A percentile compares a stretch with the other conserved stretches of the same genome.
phyloP scores from a whole-genome alignment of 2,113 vertebrate genomes.

The Nannobrachium achirus region DNA sequence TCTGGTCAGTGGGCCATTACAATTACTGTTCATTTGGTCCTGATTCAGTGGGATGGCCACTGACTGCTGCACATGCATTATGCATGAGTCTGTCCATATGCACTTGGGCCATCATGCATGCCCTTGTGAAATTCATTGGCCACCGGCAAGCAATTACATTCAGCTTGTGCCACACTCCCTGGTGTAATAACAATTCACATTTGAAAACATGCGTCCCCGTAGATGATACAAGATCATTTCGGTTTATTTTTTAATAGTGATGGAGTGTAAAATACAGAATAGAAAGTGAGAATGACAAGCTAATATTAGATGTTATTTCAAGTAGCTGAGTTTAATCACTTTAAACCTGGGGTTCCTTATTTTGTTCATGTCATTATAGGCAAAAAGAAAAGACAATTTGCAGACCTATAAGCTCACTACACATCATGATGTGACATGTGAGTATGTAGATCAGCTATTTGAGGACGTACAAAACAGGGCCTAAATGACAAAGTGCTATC shows the following conservation, averaged over 20 bases:
- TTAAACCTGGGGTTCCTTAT: no score
- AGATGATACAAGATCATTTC: background rate
- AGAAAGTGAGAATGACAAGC: no score
- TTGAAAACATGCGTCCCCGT: background rate
- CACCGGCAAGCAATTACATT: conserved; percentile 67
- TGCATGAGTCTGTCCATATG: conserved; percentile 91
- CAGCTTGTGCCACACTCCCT: conserved; percentile 45
- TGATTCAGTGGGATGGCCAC: conserved; percentile 81
- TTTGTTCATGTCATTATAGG: no score
- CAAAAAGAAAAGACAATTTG: no score
- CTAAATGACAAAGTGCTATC: no score
- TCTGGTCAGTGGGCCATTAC: conserved; percentile 85
- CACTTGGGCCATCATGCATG: conserved; percentile 91
- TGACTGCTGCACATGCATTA: conserved; percentile 93
- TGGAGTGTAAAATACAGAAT: no score
- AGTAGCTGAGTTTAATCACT: no score
- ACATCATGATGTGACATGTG: no score
- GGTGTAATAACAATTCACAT: conserved; percentile 27
- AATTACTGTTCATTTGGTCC: conserved; percentile 89
- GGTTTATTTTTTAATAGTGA: background rate
- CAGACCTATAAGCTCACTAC: no score
- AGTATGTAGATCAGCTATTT: no score
- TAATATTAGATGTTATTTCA: no score
- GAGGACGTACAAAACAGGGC: no score
- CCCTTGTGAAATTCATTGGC: conserved; percentile 78